Evolutionary conservation across 2,113 vertebrate genomes (phyloP).

Genomic region (Hippocampus barbouri): DNA sequence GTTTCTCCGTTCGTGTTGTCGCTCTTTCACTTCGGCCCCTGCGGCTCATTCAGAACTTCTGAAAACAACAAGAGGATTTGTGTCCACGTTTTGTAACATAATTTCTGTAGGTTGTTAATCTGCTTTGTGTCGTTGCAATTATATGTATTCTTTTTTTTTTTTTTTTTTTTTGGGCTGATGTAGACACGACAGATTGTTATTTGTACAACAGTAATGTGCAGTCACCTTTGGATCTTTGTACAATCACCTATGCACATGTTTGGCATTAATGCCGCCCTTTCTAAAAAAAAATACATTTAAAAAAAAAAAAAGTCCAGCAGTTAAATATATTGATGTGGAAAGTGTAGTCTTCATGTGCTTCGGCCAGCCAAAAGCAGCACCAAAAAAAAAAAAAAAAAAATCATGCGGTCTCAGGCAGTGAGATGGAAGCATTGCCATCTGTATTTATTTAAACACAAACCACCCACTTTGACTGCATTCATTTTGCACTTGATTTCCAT

Average conservation of each 20-base stretch:
- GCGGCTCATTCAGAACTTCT: background rate
- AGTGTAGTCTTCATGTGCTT: conserved; percentile 8
- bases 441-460: conserved; percentile 18
- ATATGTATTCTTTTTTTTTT: background rate
- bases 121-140: background rate
- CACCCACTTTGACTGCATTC: conserved; percentile 3
- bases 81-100: background rate
- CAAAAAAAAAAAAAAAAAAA: conserved; percentile 6
- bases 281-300: conserved; percentile 8
- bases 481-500: conserved; percentile 15
- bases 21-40: background rate
- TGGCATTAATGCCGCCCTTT: background rate
- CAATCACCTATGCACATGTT: background rate
- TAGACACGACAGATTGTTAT: conserved; percentile 8
- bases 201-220: conserved; percentile 5
- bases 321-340: conserved; percentile 13
- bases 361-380: conserved; percentile 3
- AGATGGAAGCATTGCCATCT: conserved; percentile 18
- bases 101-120: background rate
- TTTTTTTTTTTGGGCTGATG: background rate
- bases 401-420: background rate
- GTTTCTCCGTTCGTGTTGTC: background rate
- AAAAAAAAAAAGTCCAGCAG: background rate
- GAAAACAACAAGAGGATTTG: background rate
- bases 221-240: background rate